Percentiles rank a stretch among this genome's conserved stretches.
Evolutionary conservation across 2,113 vertebrate genomes (phyloP).

Genomic region (Myxocyprinus asiaticus): DNA sequence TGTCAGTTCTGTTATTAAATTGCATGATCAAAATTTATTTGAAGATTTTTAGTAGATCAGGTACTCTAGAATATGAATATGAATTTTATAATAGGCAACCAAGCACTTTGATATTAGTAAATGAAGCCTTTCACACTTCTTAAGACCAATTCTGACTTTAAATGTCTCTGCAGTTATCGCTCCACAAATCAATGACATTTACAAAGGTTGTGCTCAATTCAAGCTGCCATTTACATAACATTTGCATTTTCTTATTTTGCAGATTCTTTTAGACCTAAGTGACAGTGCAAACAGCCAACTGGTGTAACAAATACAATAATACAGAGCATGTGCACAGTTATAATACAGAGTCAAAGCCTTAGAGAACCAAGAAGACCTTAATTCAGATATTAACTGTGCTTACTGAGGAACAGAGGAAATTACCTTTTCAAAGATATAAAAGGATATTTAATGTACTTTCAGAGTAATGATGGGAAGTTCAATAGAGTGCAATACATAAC

Average conservation of each 20-base stretch:
- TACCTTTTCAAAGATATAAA: neutral
- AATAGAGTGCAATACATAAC: neutral
- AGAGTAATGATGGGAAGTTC: neutral
- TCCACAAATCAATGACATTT: slow-evolving; percentile 23
- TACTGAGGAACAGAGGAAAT: neutral
- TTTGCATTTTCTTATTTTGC: slow-evolving; percentile 33
- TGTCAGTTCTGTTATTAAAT: neutral
- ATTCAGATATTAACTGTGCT: slow-evolving; percentile 16
- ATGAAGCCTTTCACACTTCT: neutral
- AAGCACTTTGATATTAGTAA: neutral
- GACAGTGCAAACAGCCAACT: slow-evolving; percentile 5
- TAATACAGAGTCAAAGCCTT: slow-evolving; percentile 5
- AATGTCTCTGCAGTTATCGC: neutral
- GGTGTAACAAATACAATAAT: slow-evolving; percentile 16
- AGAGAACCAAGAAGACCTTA: slow-evolving; percentile 6
- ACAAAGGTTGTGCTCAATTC: slow-evolving; percentile 18
- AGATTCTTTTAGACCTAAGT: slow-evolving; percentile 20
- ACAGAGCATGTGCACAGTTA: neutral
- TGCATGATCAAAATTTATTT: neutral
- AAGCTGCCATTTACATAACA: slow-evolving; percentile 19
- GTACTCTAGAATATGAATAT: neutral
- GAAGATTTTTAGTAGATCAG: neutral
- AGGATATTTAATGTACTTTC: neutral
- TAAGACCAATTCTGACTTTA: neutral
- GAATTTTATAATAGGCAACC: neutral